Base-by-base conservation (phyloP, 2,888 invertebrate genomes). In the Drosophila histrio region DNA sequence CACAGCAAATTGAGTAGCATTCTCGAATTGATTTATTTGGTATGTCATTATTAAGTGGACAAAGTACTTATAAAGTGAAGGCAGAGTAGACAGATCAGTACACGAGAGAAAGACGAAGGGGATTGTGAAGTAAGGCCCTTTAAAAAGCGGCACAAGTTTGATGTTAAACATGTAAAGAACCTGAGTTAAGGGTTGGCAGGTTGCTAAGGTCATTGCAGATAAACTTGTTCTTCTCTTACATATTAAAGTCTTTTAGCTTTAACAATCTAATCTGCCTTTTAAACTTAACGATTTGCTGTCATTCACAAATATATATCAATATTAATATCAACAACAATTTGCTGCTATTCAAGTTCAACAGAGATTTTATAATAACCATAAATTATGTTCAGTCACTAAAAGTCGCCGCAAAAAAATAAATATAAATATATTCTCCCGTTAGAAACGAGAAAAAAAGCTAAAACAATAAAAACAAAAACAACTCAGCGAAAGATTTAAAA, bases 331-430 rank as follows among this genome's bases (percentile, higher is more conserved):
- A 38, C 43, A 54, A 39, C 47, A 49, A 56, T n/a, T 13, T 49
- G 26, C 36, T 11, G 66, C 72, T 9, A 13, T 5, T 8, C 44
- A 84, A 84, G 87, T 77, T 87, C 87, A 87, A 71, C 75, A 22
- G 13, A 21, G 15, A 30, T 30, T 79, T 81, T 79, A 84, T 84
- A 66, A 63, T 49, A 66, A 64, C 77, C 47, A 84, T 87, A 84
- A 84, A 84, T 84, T 85, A 85, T 65, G 53, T 77, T 67, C 61
- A 77, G 79, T 85, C 73, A 77, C 79, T 85, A 85, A 87, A 81
- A 77, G 82, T 83, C 85, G 64, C 63, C 54, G 60, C 56, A 71
- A 34, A 50, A 49, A 38, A 52, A 52, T 39, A 58, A 26, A 68
- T 53, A 49, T 34, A 30, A 15, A 11, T 15, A 34, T 57, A 39